A percentile compares a stretch with the other conserved stretches of the same genome.
Conservation (phyloP, 2,113 vertebrate genomes). For the Uria aalge region DNA sequence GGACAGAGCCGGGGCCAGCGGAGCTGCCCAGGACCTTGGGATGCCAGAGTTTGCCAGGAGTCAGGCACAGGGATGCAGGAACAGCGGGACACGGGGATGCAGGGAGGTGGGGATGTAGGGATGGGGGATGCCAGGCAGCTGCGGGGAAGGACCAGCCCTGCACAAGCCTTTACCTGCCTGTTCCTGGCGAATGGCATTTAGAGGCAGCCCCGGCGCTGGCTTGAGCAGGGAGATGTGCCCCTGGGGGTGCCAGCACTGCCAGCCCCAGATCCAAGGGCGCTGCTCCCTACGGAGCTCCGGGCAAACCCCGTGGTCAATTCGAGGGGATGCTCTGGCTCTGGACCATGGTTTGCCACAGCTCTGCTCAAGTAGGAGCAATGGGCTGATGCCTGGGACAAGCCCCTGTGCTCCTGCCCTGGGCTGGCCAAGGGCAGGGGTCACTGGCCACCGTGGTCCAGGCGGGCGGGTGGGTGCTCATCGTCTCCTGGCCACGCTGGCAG, state of each 20-base stretch:
- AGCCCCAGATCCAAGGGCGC: rapidly evolving
- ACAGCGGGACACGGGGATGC: rapidly evolving
- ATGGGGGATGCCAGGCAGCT: neutral
- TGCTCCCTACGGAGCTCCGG: rapidly evolving
- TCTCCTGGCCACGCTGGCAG: rapidly evolving
- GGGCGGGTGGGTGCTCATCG: rapidly evolving
- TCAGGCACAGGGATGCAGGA: rapidly evolving
- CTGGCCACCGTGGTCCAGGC: neutral
- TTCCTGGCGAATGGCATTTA: rapidly evolving
- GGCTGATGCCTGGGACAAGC: neutral
- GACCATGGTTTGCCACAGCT: rapidly evolving
- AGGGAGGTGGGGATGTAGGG: too few relatives aligned
- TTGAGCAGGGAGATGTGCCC: neutral
- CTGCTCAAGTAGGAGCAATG: rapidly evolving
- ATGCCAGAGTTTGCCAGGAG: neutral
- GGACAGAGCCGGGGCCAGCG: rapidly evolving
- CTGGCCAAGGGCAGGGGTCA: neutral
- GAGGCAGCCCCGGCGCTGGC: neutral
- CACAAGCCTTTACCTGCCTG: neutral
- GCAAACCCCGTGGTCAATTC: neutral
- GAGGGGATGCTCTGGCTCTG: neutral
- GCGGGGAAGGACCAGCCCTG: neutral
- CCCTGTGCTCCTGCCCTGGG: rapidly evolving
- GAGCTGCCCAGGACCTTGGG: neutral
- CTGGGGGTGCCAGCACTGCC: neutral